Evolutionary conservation across 2,113 vertebrate genomes (phyloP).

Genomic region (Anthoscopus minutus): DNA sequence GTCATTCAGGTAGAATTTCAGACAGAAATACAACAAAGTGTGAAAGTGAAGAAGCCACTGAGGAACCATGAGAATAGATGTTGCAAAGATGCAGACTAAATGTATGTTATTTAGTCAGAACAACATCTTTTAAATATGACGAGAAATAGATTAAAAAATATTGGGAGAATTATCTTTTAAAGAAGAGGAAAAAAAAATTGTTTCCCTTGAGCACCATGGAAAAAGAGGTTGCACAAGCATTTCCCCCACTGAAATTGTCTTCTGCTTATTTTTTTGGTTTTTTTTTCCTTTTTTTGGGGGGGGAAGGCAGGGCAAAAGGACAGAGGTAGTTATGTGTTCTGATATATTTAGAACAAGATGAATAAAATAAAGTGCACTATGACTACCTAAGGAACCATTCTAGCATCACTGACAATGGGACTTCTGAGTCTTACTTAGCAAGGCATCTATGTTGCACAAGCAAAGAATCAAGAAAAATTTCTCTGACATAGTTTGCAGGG

Average conservation of each 20-base stretch:
- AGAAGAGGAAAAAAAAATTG: not conserved
- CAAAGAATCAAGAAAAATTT: not conserved
- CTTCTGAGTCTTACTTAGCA: not conserved
- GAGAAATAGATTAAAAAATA: not conserved
- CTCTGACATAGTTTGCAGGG: not conserved
- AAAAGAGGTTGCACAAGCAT: not conserved
- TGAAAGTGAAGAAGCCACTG: not conserved
- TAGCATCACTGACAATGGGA: rapidly evolving
- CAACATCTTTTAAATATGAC: not conserved
- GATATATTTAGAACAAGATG: not conserved
- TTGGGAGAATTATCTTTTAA: not conserved
- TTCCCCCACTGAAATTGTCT: not conserved
- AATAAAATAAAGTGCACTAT: not conserved
- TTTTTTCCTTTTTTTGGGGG: rapidly evolving
- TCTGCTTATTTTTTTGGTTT: not conserved
- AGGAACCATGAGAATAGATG: not conserved
- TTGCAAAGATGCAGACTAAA: not conserved
- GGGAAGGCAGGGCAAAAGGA: rapidly evolving
- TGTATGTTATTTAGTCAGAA: not conserved
- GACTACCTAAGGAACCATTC: not conserved
- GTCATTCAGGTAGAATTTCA: not conserved
- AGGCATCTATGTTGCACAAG: not conserved
- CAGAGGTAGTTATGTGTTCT: not conserved
- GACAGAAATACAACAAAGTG: not conserved
- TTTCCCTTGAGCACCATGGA: not conserved